Percentiles rank a stretch among this genome's conserved stretches.
Conservation (phyloP, 2,113 vertebrate species). For the Dromaius novaehollandiae region DNA sequence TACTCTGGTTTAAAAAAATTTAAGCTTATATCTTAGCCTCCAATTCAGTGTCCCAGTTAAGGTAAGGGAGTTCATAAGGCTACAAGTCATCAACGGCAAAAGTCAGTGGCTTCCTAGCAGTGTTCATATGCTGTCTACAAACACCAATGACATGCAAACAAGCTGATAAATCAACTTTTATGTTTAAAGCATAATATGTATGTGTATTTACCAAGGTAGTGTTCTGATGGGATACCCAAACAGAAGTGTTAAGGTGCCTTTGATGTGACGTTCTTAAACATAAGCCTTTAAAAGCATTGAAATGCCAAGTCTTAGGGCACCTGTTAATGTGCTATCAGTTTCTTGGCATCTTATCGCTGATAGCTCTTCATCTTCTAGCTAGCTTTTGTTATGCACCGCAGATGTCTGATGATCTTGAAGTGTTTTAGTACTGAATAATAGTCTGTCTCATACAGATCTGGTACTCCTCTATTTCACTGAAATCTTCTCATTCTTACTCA, state of each 20-base stretch:
- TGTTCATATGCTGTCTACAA: not conserved
- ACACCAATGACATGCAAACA: not conserved
- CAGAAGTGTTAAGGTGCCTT: not conserved
- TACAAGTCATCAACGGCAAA: not conserved
- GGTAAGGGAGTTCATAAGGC: not conserved
- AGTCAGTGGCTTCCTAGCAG: not conserved
- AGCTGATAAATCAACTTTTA: not conserved
- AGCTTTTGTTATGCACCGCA: not conserved
- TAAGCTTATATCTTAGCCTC: not conserved
- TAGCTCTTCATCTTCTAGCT: not conserved
- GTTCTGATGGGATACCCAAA: fast-evolving
- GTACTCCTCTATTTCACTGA: not conserved
- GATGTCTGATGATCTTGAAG: not conserved
- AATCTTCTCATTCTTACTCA: not conserved
- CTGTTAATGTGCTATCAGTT: not conserved
- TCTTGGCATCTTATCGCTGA: not conserved
- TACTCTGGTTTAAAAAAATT: not conserved
- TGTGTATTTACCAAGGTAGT: not conserved
- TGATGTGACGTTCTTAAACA: not conserved
- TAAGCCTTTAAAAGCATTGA: not conserved
- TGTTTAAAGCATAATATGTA: not conserved
- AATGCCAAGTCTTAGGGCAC: not conserved
- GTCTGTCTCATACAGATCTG: not conserved
- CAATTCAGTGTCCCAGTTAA: not conserved
- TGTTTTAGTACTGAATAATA: not conserved